Base-by-base conservation (phyloP, 2,113 vertebrate genomes). In the Cyanistes caeruleus region DNA sequence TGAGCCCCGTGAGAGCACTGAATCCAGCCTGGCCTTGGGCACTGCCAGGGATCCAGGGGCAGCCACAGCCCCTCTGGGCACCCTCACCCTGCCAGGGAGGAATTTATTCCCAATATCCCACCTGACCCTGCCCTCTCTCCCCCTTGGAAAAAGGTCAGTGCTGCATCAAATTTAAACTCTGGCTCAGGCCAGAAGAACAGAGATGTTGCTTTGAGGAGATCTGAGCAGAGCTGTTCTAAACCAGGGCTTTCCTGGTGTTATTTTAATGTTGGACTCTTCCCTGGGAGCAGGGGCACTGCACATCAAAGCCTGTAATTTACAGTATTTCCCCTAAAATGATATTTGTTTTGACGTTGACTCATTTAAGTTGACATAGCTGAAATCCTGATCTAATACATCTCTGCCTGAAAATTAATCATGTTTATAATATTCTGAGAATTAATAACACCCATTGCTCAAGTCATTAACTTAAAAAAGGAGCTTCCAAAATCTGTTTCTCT, bases 341-440 rank as follows among this genome's bases (percentile, higher is more conserved):
- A 95, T 78, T 97, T 97, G 95, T 97, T 98, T 97, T 98, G 98
- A 98, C 98, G 98, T 86, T 97, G 97, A 98, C 97, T 98, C 96
- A 98, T 98, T 99, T 98, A 94, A 97, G 96, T 97, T 98, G 99
- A 98, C 98, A 98, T 98, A 98, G 97, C 75, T 97, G 97, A 98
- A 98, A 98, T 98, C 97, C 98, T 98, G 97, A 96, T 96, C 98
- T 96, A 98, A 99, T 99, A 97, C 98, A 98, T 98, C 98, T 99
- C 99, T 98, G 98, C 98, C 98, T 97, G 99, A 98, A 98, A 99
- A 98, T 99, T 99, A 99, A 99, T 99, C 99, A 99, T 98, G 98
- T 99, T 99, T 98, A 98, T 99, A 99, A 99, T 99, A 99, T 98
- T 98, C 98, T 97, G 97, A 98, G 97, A 98, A 98, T 98, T 98